phyloP scores from a whole-genome alignment of 1,140 invertebrate species.

The Aphis gossypii region DNA sequence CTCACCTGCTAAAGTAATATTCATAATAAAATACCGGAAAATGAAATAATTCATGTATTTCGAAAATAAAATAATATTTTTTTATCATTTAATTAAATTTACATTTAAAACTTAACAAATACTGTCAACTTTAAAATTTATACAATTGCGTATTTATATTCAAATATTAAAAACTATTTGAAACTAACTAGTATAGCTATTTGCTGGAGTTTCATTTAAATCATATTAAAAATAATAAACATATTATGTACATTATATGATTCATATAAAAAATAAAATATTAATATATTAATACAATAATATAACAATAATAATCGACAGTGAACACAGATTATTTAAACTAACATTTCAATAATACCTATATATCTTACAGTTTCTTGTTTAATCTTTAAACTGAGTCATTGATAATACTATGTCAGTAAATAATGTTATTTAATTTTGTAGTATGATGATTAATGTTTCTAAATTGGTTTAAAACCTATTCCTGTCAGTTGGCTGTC shows the following conservation, averaged over 20 bases:
- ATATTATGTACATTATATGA: neutral
- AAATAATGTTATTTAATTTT: slow-evolving; percentile 30
- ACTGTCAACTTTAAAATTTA: neutral
- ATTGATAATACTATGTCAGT: neutral
- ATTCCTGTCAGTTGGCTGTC: neutral
- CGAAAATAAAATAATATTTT: neutral
- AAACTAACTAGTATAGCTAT: neutral
- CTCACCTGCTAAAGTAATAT: neutral
- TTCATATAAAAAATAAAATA: neutral
- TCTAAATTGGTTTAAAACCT: slow-evolving; percentile 37
- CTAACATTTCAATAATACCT: neutral
- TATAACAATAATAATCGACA: neutral
- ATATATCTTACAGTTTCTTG: neutral
- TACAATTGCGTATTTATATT: neutral
- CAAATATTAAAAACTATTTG: neutral
- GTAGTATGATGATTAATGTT: slow-evolving; percentile 14
- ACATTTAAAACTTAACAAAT: too few relatives aligned
- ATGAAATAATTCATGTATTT: neutral
- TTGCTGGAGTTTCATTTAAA: neutral
- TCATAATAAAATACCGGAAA: neutral
- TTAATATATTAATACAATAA: neutral
- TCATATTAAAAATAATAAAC: neutral
- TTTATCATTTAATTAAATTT: neutral
- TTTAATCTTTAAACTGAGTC: neutral
- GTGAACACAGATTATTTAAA: neutral